Evolutionary conservation across 2,888 invertebrate genomes (phyloP).

Genomic region (Polymixis lichenea): DNA sequence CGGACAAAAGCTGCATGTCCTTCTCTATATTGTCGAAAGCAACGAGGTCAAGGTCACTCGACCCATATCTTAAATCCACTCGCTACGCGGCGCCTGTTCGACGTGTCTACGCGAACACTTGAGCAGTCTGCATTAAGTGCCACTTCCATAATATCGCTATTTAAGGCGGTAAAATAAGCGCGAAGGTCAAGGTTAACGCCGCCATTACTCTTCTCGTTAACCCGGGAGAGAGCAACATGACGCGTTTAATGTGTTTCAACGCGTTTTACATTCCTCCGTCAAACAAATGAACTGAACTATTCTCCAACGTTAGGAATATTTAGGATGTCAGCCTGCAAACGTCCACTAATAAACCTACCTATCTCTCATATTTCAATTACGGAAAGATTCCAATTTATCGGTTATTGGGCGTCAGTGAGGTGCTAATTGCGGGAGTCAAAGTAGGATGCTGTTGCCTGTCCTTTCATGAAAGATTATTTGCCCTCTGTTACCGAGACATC

Average conservation of each 20-base stretch:
- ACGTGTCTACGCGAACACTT: constrained; percentile 21
- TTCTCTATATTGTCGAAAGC: constrained; percentile 1
- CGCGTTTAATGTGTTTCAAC: constrained; percentile 16
- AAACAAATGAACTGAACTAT: constrained; percentile 2
- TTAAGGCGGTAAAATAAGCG: constrained; percentile 18
- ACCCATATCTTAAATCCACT: constrained; percentile 6
- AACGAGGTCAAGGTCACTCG: constrained; percentile 5
- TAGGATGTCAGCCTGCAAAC: background rate
- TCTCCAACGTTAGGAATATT: background rate
- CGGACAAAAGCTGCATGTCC: background rate
- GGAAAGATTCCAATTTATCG: background rate
- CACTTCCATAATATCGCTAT: constrained; percentile 33
- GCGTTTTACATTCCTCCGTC: constrained; percentile 18
- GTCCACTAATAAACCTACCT: background rate
- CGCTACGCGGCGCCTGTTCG: background rate
- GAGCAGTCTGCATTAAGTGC: constrained; percentile 13
- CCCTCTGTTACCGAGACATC: background rate
- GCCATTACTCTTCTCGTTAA: constrained; percentile 34
- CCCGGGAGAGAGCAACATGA: constrained; percentile 33
- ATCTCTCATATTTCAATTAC: background rate
- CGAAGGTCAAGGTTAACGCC: constrained; percentile 41
- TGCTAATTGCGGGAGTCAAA: background rate
- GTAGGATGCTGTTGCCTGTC: background rate
- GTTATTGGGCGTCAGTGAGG: background rate
- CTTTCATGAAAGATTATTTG: background rate